phyloP scores from a whole-genome alignment of 2,888 invertebrate species.

The Tenthredo amoena region DNA sequence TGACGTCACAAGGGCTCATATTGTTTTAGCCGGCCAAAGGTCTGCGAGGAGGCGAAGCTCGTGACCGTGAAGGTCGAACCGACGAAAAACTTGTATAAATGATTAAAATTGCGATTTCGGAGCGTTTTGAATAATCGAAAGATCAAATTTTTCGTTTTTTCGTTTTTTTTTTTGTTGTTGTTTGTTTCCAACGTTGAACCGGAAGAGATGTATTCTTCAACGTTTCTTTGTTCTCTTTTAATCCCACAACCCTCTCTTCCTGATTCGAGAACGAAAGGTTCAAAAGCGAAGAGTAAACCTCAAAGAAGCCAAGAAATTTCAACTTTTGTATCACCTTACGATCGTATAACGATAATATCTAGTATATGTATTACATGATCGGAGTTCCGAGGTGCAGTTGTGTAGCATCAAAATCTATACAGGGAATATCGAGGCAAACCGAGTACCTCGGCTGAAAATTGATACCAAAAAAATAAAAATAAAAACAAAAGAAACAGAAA shows the following conservation, averaged over 20 bases:
- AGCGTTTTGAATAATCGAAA: background rate
- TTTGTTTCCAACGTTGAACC: background rate
- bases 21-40: conserved; percentile 14
- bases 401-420: background rate
- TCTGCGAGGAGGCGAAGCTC: background rate
- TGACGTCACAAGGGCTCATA: conserved; percentile 42
- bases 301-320: conserved; percentile 8
- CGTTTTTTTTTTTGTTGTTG: background rate
- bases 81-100: background rate
- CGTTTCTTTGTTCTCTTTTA: background rate
- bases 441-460: no score
- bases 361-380: conserved; percentile 7
- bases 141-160: background rate
- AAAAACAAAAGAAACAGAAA: no score
- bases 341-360: conserved; percentile 6
- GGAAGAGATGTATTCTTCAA: background rate
- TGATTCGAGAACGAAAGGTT: background rate
- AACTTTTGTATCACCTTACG: conserved; percentile 24
- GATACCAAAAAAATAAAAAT: no score
- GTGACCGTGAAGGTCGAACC: conserved; percentile 48
- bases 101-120: background rate
- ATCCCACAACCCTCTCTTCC: background rate
- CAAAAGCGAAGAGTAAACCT: background rate
- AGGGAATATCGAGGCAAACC: no score
- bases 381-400: background rate